These are phyloP conservation scores for Nezara viridula DNA, from an alignment of 2,888 invertebrate species.

Conservation along the genomic window DNA sequence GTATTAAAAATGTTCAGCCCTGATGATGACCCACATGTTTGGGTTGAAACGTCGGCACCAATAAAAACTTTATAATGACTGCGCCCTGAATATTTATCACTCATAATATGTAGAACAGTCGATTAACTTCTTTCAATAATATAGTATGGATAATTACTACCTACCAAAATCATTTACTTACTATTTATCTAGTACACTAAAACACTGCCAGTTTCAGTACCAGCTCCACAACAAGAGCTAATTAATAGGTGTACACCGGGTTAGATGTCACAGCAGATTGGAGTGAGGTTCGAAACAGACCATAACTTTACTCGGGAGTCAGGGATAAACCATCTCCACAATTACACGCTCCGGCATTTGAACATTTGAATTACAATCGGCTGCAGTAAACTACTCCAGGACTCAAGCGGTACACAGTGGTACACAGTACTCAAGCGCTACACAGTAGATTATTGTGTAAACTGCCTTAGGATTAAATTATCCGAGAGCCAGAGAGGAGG, in stretches of 20 bases:
- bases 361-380: conserved; percentile 12
- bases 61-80: too few relatives aligned
- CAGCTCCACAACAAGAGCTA: not conserved
- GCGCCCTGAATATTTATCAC: too few relatives aligned
- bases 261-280: not conserved
- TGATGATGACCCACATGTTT: too few relatives aligned
- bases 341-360: not conserved
- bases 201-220: not conserved
- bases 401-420: not conserved
- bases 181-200: too few relatives aligned
- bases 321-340: not conserved
- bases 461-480: conserved; percentile 3
- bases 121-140: too few relatives aligned
- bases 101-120: too few relatives aligned
- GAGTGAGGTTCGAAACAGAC: not conserved
- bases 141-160: too few relatives aligned
- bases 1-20: too few relatives aligned
- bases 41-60: too few relatives aligned
- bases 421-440: not conserved
- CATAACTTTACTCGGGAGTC: not conserved
- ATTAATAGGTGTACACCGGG: not conserved
- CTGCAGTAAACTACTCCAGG: not conserved
- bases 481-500: not conserved
- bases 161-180: too few relatives aligned
- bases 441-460: not conserved